These are phyloP conservation scores for Nebria ingens DNA, from an alignment of 1,140 invertebrate species.

Conservation along the genomic window DNA sequence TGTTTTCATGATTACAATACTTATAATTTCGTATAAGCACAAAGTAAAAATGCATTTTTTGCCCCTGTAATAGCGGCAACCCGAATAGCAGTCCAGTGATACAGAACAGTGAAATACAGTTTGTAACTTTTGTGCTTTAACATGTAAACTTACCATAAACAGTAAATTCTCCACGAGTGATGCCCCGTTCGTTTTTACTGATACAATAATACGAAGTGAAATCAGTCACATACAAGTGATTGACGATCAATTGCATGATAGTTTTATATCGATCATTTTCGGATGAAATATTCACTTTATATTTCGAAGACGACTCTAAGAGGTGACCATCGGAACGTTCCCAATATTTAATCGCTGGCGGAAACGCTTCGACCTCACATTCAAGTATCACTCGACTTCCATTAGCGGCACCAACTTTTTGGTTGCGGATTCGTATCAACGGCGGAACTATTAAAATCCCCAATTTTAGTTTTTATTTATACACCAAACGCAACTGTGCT, in stretches of 20 bases:
- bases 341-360: conserved; percentile 77
- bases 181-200: conserved; percentile 68
- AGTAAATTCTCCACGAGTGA: conserved; percentile 63
- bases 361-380: conserved; percentile 82
- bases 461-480: no score
- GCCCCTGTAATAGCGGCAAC: no score
- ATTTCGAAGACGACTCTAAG: conserved; percentile 56
- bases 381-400: conserved; percentile 60
- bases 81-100: no score
- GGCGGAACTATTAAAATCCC: conserved; percentile 82
- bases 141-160: conserved; percentile 52
- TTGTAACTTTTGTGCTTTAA: no score
- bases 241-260: conserved; percentile 67
- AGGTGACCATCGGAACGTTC: conserved; percentile 65
- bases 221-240: conserved; percentile 51
- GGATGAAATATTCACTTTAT: conserved; percentile 48
- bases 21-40: no score
- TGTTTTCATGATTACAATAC: no score
- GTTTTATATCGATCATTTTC: conserved; percentile 31
- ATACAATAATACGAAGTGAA: conserved; percentile 68
- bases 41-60: no score
- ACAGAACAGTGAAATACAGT: no score
- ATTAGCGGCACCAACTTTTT: conserved; percentile 58
- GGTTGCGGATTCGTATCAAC: conserved; percentile 65
- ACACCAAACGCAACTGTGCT: no score